Evolutionary conservation across 1,140 invertebrate genomes (phyloP), one percentile per base, ranked within the genome.

Genomic region (Neotoxoptera formosana): DNA sequence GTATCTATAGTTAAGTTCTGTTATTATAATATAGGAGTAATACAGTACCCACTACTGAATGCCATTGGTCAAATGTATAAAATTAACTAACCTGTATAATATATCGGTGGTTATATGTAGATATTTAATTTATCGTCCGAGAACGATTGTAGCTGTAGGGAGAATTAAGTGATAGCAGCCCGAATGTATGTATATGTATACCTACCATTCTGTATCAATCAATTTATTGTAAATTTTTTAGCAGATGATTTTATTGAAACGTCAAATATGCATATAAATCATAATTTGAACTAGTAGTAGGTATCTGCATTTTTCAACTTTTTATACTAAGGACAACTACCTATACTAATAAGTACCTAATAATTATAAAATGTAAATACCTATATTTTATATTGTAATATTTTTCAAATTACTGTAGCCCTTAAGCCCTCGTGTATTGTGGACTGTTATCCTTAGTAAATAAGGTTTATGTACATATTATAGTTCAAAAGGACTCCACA

Each of bases 391-490:
- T n/a, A 67, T n/a, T 67, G 7, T n/a, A n/a, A 67, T 67, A 76
- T 76, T 76, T 76, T 76, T 76, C 0, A 76, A n/a, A 34, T 76
- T 76, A 76, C n/a, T n/a, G 14, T 76, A 76, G 14, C 60, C 30
- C 14, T 9, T 76, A 76, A 76, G 1, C 60, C 60, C 25, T 76
- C 60, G 1, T 76, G 17, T n/a, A n/a, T 34, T 30, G 30, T n/a
- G 60, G 60, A 76, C 30, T 76, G n/a, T 34, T 76, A 76, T 76
- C 60, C 60, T 76, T 20, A n/a, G 30, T 76, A 76, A 76, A 76
- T 76, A 76, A n/a, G 60, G 30, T 76, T 76, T 76, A 76, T 76
- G 60, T 76, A 76, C 60, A 76, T 76, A 76, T n/a, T n/a, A 76
- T 76, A 76, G n/a, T 34, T 76, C 14, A 76, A 76, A 30, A 76